A percentile compares a stretch with the other conserved stretches of the same genome.
phyloP scores from a whole-genome alignment of 2,113 vertebrate genomes.

The Caracal caracal region DNA sequence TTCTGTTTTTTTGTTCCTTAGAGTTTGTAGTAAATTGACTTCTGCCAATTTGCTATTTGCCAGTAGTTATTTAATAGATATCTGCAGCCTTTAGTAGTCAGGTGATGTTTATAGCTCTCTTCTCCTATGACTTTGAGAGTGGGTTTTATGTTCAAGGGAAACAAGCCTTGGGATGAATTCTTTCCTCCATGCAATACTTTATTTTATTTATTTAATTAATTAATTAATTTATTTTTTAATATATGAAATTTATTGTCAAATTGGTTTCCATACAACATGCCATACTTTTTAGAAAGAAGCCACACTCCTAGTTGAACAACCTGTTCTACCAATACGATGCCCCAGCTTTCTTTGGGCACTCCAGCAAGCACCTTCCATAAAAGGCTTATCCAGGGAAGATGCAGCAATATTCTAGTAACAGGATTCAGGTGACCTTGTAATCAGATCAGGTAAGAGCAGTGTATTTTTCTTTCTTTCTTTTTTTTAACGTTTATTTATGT shows the following conservation, averaged over 20 bases:
- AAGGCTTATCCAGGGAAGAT: not conserved
- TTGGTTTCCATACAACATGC: not conserved
- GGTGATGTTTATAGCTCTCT: not conserved
- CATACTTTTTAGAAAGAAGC: conserved; percentile 7
- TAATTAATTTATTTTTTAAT: no score
- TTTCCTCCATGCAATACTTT: not conserved
- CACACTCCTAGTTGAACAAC: not conserved
- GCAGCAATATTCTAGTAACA: not conserved
- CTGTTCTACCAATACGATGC: not conserved
- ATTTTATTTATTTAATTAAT: no score
- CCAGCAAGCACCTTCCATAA: not conserved
- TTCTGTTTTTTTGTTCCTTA: conserved; percentile 22
- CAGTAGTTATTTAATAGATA: not conserved
- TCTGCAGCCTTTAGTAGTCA: not conserved
- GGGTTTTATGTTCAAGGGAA: conserved; percentile 28
- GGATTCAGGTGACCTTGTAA: not conserved
- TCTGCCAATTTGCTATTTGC: not conserved
- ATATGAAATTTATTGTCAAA: no score
- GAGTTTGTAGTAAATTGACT: not conserved
- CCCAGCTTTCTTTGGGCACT: not conserved
- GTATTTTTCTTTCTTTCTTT: no score
- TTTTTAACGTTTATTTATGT: no score
- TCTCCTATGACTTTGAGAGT: not conserved
- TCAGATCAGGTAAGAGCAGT: not conserved
- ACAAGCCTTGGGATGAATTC: not conserved